Conservation (phyloP, 2,113 vertebrate species). For the Scytalopus superciliaris region DNA sequence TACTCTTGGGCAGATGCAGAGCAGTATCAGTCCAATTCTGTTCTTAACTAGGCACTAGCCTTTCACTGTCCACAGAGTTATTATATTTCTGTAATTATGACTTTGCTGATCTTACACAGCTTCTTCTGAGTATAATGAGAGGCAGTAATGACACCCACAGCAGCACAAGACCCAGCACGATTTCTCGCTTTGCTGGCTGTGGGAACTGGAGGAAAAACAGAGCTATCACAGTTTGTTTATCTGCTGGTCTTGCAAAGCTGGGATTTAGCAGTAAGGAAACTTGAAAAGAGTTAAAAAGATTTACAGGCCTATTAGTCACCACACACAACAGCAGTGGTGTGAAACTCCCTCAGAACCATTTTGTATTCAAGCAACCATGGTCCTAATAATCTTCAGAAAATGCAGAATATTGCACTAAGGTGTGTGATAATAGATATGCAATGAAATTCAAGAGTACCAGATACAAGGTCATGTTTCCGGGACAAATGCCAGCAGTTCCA, state of each 20-base stretch:
- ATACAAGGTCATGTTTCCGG: neutral
- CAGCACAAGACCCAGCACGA: neutral
- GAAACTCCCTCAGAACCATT: neutral
- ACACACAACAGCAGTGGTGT: neutral
- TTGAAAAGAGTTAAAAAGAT: neutral
- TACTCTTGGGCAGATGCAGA: neutral
- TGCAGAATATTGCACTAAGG: neutral
- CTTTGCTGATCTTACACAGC: neutral
- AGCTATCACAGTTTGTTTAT: neutral
- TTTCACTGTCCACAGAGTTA: neutral
- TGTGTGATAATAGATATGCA: neutral
- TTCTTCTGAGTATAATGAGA: neutral
- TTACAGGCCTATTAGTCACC: neutral
- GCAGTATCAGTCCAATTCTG: neutral
- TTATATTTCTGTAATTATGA: neutral
- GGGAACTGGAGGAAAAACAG: neutral
- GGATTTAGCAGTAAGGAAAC: neutral
- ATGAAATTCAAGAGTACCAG: neutral
- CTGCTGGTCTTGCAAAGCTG: neutral
- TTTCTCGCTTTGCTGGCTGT: neutral
- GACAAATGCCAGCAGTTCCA: neutral
- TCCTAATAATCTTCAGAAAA: neutral
- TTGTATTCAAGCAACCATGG: neutral
- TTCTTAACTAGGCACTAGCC: neutral
- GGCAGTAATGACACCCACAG: neutral